Evolutionary conservation across 2,888 invertebrate species (phyloP).

Genomic region (Dugesia japonica): DNA sequence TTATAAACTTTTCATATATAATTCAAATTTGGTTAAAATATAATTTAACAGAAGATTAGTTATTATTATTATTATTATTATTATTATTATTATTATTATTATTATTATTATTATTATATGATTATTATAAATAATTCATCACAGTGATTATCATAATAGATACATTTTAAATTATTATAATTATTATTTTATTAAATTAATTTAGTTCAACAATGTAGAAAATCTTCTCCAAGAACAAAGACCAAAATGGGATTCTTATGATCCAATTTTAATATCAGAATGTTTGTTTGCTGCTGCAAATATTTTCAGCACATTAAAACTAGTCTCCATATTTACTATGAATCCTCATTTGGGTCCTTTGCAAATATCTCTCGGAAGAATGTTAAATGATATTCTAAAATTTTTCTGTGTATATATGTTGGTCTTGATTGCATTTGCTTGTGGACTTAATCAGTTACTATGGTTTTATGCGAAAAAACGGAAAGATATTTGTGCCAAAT

Average conservation of each 20-base stretch:
- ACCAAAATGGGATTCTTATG: slow-evolving; percentile 82
- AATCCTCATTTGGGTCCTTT: slow-evolving; percentile 78
- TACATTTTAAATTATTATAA: neutral
- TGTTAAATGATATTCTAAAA: slow-evolving; percentile 67
- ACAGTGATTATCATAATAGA: neutral
- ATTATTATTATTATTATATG: too few species aligned
- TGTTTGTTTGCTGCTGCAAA: slow-evolving; percentile 85
- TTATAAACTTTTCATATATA: too few species aligned
- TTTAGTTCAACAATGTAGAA: slow-evolving; percentile 1
- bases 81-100: too few species aligned
- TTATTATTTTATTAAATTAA: neutral
- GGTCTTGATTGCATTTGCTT: slow-evolving; percentile 70
- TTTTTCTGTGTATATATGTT: slow-evolving; percentile 71
- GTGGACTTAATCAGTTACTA: slow-evolving; percentile 69
- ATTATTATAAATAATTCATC: too few species aligned
- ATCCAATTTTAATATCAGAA: slow-evolving; percentile 71
- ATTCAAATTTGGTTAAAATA: too few species aligned
- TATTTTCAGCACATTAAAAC: slow-evolving; percentile 75
- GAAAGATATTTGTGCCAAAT: slow-evolving; percentile 25
- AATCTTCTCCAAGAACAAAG: neutral
- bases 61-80: too few species aligned
- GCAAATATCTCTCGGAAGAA: slow-evolving; percentile 63
- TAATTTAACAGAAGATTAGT: too few species aligned
- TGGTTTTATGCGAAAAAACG: slow-evolving; percentile 58
- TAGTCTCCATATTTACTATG: slow-evolving; percentile 77